A percentile compares a stretch with the other conserved stretches of the same genome.
These are phyloP conservation scores for Capricornis sumatraensis DNA, from an alignment of 2,113 vertebrate genomes.

Conservation along the genomic window DNA sequence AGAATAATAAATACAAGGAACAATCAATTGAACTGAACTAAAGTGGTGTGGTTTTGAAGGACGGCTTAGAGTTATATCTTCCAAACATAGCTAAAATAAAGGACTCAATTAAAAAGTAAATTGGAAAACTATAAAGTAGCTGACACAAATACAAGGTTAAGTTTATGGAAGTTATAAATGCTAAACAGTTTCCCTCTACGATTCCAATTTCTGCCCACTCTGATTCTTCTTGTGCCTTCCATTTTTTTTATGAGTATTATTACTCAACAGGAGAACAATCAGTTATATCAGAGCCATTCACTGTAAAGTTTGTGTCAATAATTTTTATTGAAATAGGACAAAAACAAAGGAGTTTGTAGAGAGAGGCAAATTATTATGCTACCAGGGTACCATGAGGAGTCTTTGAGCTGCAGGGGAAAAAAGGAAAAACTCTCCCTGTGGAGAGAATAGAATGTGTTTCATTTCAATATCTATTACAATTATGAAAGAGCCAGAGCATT, in stretches of 20 bases:
- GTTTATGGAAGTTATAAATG: constrained; percentile 74
- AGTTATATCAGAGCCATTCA: constrained; percentile 57
- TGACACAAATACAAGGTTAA: constrained; percentile 66
- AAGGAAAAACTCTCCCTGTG: constrained; percentile 31
- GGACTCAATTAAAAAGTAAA: constrained; percentile 77
- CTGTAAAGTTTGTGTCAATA: constrained; percentile 49
- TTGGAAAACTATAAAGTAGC: constrained; percentile 72
- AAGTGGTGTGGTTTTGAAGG: constrained; percentile 59
- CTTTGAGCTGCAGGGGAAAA: constrained; percentile 63
- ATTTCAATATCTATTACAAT: constrained; percentile 71
- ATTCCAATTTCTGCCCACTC: constrained; percentile 63
- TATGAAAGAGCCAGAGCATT: constrained; percentile 50
- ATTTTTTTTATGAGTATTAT: constrained; percentile 61
- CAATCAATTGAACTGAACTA: constrained; percentile 56
- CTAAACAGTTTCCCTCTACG: constrained; percentile 61
- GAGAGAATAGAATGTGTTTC: constrained; percentile 64
- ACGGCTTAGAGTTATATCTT: constrained; percentile 59
- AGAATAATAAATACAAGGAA: constrained; percentile 70
- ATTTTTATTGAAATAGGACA: constrained; percentile 69
- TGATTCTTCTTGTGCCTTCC: constrained; percentile 29
- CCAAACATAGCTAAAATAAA: constrained; percentile 62
- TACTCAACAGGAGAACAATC: constrained; percentile 48
- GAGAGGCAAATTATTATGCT: constrained; percentile 68
- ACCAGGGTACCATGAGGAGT: constrained; percentile 46
- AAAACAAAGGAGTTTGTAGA: constrained; percentile 56